phyloP scores from a whole-genome alignment of 2,113 vertebrate species.

The Sphyrna mokarran region DNA sequence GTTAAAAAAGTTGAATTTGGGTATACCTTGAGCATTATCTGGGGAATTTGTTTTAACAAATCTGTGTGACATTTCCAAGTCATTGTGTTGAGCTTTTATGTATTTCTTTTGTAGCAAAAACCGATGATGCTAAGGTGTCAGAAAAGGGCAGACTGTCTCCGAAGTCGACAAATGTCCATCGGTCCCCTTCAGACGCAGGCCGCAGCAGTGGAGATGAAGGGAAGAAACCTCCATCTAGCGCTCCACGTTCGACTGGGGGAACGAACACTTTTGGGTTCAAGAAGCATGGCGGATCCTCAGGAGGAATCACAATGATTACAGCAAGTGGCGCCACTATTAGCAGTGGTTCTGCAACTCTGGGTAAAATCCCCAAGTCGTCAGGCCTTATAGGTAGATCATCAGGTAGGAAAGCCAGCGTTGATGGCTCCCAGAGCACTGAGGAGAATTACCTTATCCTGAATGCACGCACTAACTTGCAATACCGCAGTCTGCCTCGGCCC shows the following conservation, averaged over 20 bases:
- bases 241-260: slow-evolving; percentile 59
- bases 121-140: slow-evolving; percentile 92
- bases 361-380: slow-evolving; percentile 88
- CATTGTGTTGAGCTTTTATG: slow-evolving; percentile 49
- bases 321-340: slow-evolving; percentile 87
- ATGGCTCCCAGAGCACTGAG: slow-evolving; percentile 76
- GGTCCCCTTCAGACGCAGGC: slow-evolving; percentile 85
- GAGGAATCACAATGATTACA: slow-evolving; percentile 77
- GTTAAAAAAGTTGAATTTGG: neutral
- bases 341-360: slow-evolving; percentile 89
- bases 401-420: slow-evolving; percentile 67
- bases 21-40: neutral
- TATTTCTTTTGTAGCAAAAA: slow-evolving; percentile 73
- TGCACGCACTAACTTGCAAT: slow-evolving; percentile 85
- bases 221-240: slow-evolving; percentile 69
- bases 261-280: slow-evolving; percentile 92
- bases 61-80: slow-evolving; percentile 29
- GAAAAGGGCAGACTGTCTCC: slow-evolving; percentile 87
- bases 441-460: slow-evolving; percentile 79
- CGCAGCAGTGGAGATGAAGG: slow-evolving; percentile 87
- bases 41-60: neutral
- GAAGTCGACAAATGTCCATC: slow-evolving; percentile 74
- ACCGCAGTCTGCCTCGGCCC: slow-evolving; percentile 89
- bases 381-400: slow-evolving; percentile 63
- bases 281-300: slow-evolving; percentile 69